These are phyloP conservation scores for Okapia johnstoni DNA, from an alignment of 2,113 vertebrate genomes.

Conservation along the genomic window DNA sequence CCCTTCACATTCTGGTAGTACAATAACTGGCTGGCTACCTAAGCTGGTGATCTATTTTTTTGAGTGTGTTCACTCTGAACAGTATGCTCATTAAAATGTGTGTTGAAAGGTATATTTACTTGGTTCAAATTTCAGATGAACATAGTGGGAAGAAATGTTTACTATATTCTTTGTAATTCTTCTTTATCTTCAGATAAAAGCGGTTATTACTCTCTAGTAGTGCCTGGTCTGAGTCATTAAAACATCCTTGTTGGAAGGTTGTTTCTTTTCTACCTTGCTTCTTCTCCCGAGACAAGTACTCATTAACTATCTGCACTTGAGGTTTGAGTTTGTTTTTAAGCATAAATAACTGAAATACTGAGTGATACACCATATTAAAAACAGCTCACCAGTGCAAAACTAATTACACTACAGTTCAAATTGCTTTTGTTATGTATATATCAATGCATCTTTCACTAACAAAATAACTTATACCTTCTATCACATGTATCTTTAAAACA, in stretches of 20 bases:
- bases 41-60: not conserved
- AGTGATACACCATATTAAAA: not conserved
- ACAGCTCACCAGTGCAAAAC: not conserved
- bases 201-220: not conserved
- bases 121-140: not conserved
- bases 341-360: constrained; percentile 4
- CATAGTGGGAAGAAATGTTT: not conserved
- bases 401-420: not conserved
- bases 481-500: constrained; percentile 1
- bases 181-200: not conserved
- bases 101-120: not conserved
- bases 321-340: not conserved
- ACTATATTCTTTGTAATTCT: not conserved
- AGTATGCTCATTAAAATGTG: not conserved
- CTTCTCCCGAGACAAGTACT: not conserved
- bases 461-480: not conserved
- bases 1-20: not conserved
- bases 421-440: not conserved
- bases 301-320: not conserved
- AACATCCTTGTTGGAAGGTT: not conserved
- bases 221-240: not conserved
- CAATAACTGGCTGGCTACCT: not conserved
- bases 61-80: not conserved
- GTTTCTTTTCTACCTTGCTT: not conserved
- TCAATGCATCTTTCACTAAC: not conserved